A percentile compares a stretch with the other conserved stretches of the same genome.
Conservation (phyloP, 1,140 invertebrate species). For the Chironomus tepperi region DNA sequence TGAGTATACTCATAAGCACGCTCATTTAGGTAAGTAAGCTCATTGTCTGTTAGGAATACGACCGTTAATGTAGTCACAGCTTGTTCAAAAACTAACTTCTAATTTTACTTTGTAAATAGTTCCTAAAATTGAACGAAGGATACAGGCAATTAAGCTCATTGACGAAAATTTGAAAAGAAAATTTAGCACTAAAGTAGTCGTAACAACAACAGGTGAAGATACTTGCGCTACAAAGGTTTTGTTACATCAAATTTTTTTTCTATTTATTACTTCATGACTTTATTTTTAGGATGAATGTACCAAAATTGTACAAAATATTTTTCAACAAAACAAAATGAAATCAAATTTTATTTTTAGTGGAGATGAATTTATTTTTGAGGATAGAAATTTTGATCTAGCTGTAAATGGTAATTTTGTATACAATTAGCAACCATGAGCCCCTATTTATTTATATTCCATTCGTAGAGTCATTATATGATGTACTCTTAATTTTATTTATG, state of each 20-base stretch:
- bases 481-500: neutral
- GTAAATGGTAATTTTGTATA: neutral
- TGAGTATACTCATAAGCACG: no score
- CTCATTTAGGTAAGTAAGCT: no score
- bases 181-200: neutral
- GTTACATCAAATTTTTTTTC: neutral
- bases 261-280: neutral
- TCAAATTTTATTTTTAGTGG: constrained; percentile 1
- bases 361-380: neutral
- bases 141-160: neutral
- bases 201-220: neutral
- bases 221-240: neutral
- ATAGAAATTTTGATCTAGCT: neutral
- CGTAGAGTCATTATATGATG: neutral
- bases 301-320: neutral
- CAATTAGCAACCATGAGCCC: neutral
- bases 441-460: neutral
- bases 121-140: neutral
- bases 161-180: neutral
- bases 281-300: neutral
- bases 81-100: neutral
- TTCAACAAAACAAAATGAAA: neutral
- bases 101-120: neutral
- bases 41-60: no score
- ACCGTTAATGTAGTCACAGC: no score